These are phyloP conservation scores for Champsocephalus gunnari DNA, from an alignment of 2,797 vertebrate genomes.

Conservation along the genomic window DNA sequence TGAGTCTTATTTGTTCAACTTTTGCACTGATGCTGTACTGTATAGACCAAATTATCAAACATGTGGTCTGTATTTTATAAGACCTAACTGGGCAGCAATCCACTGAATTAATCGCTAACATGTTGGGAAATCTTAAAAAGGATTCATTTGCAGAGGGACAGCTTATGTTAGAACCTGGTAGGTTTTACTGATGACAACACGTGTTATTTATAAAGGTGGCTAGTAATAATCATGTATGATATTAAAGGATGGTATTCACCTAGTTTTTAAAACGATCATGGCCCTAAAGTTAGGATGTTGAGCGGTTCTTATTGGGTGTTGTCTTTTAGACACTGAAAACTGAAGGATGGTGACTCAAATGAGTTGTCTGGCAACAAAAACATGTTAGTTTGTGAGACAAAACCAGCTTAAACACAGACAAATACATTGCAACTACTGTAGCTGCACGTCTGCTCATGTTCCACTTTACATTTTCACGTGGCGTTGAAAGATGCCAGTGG, in stretches of 20 bases:
- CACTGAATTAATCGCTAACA: conserved; percentile 2
- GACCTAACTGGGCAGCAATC: conserved; percentile 5
- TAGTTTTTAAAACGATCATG: not conserved
- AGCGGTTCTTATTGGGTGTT: not conserved
- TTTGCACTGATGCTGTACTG: conserved; percentile 49
- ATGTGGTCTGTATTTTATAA: conserved; percentile 1
- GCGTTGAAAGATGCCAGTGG: conserved; percentile 2
- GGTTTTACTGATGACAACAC: conserved; percentile 24
- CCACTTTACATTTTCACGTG: conserved; percentile 1
- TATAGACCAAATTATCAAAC: conserved; percentile 22
- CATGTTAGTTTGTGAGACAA: conserved; percentile 10
- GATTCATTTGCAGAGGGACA: not conserved
- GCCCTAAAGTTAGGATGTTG: conserved; percentile 20
- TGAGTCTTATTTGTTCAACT: conserved; percentile 30
- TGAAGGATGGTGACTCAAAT: conserved; percentile 3
- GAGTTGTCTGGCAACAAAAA: not conserved
- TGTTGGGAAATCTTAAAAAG: not conserved
- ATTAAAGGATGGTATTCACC: conserved; percentile 22
- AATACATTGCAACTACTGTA: conserved; percentile 15
- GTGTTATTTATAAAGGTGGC: conserved; percentile 36
- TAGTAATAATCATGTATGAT: conserved; percentile 18
- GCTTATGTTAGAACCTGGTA: conserved; percentile 5
- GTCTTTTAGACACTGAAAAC: conserved; percentile 10
- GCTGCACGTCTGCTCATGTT: conserved; percentile 12
- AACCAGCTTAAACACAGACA: conserved; percentile 13